phyloP scores from a whole-genome alignment of 1,140 invertebrate species.

The Maconellicoccus hirsutus region DNA sequence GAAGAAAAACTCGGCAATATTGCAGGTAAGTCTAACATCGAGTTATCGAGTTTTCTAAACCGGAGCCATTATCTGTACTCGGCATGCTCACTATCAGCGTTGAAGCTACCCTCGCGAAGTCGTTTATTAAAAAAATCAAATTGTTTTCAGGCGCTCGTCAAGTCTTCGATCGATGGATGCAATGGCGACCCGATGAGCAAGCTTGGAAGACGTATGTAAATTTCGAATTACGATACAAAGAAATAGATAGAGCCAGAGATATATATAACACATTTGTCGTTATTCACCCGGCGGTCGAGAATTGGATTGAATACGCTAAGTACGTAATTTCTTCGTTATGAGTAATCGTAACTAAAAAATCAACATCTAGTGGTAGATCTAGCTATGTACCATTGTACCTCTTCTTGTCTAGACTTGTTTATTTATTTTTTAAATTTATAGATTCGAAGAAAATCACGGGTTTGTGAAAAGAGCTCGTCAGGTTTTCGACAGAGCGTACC shows the following conservation, averaged over 20 bases:
- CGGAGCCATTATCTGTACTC: not conserved
- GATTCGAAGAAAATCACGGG: conserved; percentile 91
- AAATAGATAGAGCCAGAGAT: conserved; percentile 81
- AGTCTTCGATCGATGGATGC: conserved; percentile 99
- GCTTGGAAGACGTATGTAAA: conserved; percentile 99
- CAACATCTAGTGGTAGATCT: no score
- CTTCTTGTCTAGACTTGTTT: no score
- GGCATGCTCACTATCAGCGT: no score
- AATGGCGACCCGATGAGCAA: conserved; percentile 99
- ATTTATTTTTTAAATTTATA: conserved; percentile 22
- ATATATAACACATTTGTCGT: conserved; percentile 96
- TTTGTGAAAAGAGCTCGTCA: conserved; percentile 79
- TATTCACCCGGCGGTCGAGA: conserved; percentile 90
- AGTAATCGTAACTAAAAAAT: no score
- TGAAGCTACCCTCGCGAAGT: no score
- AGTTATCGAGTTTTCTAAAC: not conserved
- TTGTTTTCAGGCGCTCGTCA: conserved; percentile 42
- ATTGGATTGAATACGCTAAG: conserved; percentile 92
- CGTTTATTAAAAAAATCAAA: no score
- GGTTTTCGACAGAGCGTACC: conserved; percentile 88
- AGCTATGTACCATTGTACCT: no score
- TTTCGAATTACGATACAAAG: conserved; percentile 95
- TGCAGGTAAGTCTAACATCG: conserved; percentile 44
- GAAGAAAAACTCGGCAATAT: conserved; percentile 98
- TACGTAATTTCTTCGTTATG: conserved; percentile 24